phyloP scores from a whole-genome alignment of 2,113 vertebrate genomes.

The Dermatemys mawii region DNA sequence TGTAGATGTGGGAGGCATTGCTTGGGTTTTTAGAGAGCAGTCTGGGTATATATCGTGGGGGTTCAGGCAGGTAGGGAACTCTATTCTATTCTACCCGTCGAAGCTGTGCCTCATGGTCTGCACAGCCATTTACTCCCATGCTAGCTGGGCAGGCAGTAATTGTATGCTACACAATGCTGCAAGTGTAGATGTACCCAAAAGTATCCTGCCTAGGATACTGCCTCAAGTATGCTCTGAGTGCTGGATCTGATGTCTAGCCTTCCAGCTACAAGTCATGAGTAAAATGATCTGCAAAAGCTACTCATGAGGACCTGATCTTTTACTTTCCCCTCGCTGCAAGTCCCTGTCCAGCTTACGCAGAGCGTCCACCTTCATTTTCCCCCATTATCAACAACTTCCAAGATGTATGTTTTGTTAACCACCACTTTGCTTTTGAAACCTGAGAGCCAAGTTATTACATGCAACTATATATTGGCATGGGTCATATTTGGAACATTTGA shows the following conservation, averaged over 20 bases:
- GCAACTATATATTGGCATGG: conserved; percentile 53
- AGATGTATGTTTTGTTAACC: conserved; percentile 41
- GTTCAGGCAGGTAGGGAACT: background rate
- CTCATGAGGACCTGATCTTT: background rate
- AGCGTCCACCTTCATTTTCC: conserved; percentile 20
- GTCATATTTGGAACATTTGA: conserved; percentile 18
- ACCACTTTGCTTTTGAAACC: conserved; percentile 57
- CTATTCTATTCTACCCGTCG: background rate
- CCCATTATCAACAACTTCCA: conserved; percentile 48
- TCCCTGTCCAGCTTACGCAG: conserved; percentile 3
- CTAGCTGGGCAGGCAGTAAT: background rate
- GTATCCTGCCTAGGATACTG: background rate
- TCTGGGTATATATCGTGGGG: background rate
- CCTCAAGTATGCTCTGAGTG: background rate
- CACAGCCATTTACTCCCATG: background rate
- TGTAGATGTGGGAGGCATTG: background rate
- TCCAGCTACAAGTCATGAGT: background rate
- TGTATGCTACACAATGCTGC: background rate
- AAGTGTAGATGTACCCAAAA: background rate
- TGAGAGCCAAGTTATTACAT: conserved; percentile 43
- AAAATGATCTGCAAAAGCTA: background rate
- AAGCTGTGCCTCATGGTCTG: background rate
- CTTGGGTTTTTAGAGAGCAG: background rate
- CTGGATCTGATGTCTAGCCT: background rate
- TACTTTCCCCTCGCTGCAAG: background rate